Evolutionary conservation across 2,113 vertebrate genomes (phyloP).

Genomic region (Psilopogon haemacephalus): DNA sequence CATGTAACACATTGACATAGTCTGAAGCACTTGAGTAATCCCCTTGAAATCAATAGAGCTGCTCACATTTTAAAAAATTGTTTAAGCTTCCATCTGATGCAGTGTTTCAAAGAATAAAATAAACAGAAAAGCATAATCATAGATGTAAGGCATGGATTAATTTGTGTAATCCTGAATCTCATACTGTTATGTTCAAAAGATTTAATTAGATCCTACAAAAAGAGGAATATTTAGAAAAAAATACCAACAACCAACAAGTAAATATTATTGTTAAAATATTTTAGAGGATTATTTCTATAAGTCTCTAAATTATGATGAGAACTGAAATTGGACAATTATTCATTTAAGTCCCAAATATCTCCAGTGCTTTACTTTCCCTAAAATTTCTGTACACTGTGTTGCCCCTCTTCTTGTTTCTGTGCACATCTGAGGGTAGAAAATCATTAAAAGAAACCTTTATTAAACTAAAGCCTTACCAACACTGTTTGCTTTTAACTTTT

Average conservation of each 20-base stretch:
- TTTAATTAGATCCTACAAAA: background rate
- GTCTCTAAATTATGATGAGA: background rate
- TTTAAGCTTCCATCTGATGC: background rate
- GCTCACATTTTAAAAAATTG: background rate
- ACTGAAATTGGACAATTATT: background rate
- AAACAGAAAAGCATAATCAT: background rate
- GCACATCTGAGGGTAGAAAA: background rate
- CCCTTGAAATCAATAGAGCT: background rate
- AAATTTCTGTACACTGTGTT: background rate
- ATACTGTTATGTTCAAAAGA: background rate
- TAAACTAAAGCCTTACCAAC: background rate
- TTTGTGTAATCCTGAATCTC: background rate
- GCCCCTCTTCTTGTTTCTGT: background rate
- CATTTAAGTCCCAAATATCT: background rate
- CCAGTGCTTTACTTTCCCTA: background rate
- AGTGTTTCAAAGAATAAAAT: background rate
- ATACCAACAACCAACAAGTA: background rate
- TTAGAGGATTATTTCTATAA: background rate
- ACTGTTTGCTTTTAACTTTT: background rate
- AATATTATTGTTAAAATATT: background rate
- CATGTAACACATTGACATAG: background rate
- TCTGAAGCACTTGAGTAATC: background rate
- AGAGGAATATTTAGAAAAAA: background rate
- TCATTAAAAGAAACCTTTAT: background rate
- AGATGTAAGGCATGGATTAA: background rate